A percentile compares a stretch with the other conserved stretches of the same genome.
phyloP scores from a whole-genome alignment of 2,113 vertebrate species.

The Strix aluco region DNA sequence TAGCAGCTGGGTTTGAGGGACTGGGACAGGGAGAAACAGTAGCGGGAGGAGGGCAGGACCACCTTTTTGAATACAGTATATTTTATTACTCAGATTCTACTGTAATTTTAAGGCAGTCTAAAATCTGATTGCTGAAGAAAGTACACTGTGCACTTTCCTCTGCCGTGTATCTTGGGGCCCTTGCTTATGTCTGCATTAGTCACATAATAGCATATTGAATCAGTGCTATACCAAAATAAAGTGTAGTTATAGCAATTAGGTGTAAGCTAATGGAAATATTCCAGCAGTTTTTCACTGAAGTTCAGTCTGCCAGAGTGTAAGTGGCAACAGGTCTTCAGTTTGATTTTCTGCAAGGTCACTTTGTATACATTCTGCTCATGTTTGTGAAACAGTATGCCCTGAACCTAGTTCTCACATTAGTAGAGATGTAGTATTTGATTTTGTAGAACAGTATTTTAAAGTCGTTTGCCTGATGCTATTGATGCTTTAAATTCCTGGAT shows the following conservation, averaged over 20 bases:
- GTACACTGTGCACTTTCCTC: not conserved
- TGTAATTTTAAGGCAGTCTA: not conserved
- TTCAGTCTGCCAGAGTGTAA: not conserved
- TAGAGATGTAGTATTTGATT: not conserved
- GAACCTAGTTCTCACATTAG: not conserved
- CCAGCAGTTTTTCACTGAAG: not conserved
- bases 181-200: not conserved
- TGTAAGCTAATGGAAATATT: not conserved
- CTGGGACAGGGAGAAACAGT: not conserved
- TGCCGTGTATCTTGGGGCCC: accelerated
- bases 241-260: not conserved
- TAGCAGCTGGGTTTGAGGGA: not conserved
- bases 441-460: not conserved
- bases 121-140: not conserved
- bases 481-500: not conserved
- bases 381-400: not conserved
- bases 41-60: not conserved
- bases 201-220: not conserved
- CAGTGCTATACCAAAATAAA: not conserved
- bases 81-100: not conserved
- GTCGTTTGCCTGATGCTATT: not conserved
- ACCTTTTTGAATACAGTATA: not conserved
- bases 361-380: not conserved
- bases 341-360: not conserved
- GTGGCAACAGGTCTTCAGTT: not conserved